A percentile compares a stretch with the other conserved stretches of the same genome.
Evolutionary conservation across 2,113 vertebrate species (phyloP).

Genomic region (Stictonetta naevosa): DNA sequence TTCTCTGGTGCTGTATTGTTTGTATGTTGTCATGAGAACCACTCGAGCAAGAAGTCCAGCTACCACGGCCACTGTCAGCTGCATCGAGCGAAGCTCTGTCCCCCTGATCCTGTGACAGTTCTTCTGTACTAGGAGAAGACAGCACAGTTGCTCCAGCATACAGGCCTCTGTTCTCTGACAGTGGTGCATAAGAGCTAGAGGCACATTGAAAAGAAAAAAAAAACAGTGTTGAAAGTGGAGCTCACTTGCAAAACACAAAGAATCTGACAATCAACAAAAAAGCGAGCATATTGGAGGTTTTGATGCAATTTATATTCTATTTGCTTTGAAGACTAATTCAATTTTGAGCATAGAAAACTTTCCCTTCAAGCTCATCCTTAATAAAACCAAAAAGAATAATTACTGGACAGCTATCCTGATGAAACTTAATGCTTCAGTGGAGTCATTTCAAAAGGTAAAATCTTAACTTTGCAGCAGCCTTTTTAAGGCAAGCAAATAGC

Average conservation of each 20-base stretch:
- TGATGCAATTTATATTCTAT: background rate
- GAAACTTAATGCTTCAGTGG: background rate
- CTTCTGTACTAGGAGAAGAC: constrained; percentile 95
- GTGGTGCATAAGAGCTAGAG: constrained; percentile 87
- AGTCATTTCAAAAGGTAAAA: background rate
- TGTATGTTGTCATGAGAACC: constrained; percentile 98
- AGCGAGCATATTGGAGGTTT: background rate
- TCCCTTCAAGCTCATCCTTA: background rate
- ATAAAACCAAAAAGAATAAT: background rate
- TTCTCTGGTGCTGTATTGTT: constrained; percentile 95
- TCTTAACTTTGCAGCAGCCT: background rate
- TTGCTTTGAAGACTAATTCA: background rate
- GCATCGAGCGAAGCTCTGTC: constrained; percentile 95
- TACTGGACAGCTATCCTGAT: background rate
- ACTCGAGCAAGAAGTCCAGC: constrained; percentile 98
- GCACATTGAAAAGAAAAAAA: background rate
- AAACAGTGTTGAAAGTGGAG: background rate
- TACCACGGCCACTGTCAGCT: constrained; percentile 96
- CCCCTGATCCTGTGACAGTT: constrained; percentile 96
- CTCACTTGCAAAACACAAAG: background rate
- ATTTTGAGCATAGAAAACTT: background rate
- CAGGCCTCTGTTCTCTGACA: constrained; percentile 90
- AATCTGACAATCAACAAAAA: background rate
- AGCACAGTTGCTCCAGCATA: constrained; percentile 89
- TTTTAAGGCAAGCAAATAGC: background rate